Base-by-base conservation (phyloP, 2,888 invertebrate species). In the Heteromurus nitidus region DNA sequence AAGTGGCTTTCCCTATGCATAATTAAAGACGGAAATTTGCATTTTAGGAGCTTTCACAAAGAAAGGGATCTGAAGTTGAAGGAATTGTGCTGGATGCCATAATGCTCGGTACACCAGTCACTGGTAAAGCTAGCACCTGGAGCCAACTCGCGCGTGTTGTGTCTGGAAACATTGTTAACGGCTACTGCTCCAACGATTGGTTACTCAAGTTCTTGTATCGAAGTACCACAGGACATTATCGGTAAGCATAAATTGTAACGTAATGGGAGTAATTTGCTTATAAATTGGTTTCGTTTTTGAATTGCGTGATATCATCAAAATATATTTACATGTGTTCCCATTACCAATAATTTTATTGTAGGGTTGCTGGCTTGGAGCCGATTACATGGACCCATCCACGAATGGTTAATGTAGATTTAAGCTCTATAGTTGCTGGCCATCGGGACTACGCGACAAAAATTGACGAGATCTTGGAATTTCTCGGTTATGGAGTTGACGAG, bases 61-160 rank as follows among this genome's bases (percentile, higher is more conserved):
- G 90, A 62, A 89, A 90, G 82, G 89, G 90, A 50, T 90, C 90
- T 85, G 91, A 91, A 87, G 82, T 90, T 85, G 91, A 91, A 74
- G 93, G 93, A 3, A 92, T 93, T 72, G 89, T 93, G 18, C 92
- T 93, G 87, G 92, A 93, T 88, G 93, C 92, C 0, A 90, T 93
- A 58, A 88, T 93, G 85, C 89, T 93, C 28, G 5, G 92, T 74
- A 42, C 74, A 30, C 73, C 62, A 26, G 83, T 85, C n/a, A 85
- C 84, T 16, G 92, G 91, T 18, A 90, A 91, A 82, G 88, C 90
- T 16, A 89, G 89, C 69, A 90, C 91, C 69, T 93, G 93, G 93
- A 88, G 89, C 82, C 89, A 89, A 70, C 89, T 92, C 50, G 88
- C 89, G 9, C 89, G 89, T 77, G 91, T 93, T 18, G 92, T 93